These are phyloP conservation scores for Drosophila pseudotakahashii DNA, from an alignment of 2,888 invertebrate species.

Conservation along the genomic window DNA sequence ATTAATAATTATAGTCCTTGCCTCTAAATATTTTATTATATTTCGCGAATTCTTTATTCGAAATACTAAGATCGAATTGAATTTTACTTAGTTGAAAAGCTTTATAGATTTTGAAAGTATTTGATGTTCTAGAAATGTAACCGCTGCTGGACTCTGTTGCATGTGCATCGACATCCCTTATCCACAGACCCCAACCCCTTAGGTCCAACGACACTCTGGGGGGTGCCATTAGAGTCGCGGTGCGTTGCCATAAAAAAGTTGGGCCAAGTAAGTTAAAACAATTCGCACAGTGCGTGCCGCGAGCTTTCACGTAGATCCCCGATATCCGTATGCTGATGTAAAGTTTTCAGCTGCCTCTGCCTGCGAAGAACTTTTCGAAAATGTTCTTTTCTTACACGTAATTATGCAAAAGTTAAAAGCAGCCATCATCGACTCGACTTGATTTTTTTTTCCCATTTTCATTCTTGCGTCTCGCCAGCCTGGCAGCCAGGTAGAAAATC, in stretches of 20 bases:
- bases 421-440: constrained; percentile 32
- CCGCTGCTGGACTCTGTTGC: neutral
- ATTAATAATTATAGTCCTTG: too few species aligned
- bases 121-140: neutral
- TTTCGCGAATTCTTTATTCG: too few species aligned
- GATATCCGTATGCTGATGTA: constrained; percentile 29
- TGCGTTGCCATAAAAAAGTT: constrained; percentile 40
- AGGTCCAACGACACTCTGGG: constrained; percentile 52
- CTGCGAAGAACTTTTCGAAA: constrained; percentile 19
- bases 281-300: constrained; percentile 45
- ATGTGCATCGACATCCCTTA: neutral
- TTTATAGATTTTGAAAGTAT: too few species aligned
- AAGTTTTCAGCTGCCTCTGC: constrained; percentile 33
- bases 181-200: neutral
- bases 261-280: constrained; percentile 55
- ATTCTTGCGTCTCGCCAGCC: constrained; percentile 43
- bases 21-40: too few species aligned
- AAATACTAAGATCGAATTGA: too few species aligned
- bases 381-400: constrained; percentile 60
- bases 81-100: too few species aligned
- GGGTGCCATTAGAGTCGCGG: constrained; percentile 47
- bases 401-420: constrained; percentile 76
- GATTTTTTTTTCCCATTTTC: neutral
- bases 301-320: constrained; percentile 7
- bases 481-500: constrained; percentile 61